Percentiles rank a stretch among this genome's conserved stretches.
Evolutionary conservation across 2,113 vertebrate species (phyloP).

Genomic region (Scatophagus argus): DNA sequence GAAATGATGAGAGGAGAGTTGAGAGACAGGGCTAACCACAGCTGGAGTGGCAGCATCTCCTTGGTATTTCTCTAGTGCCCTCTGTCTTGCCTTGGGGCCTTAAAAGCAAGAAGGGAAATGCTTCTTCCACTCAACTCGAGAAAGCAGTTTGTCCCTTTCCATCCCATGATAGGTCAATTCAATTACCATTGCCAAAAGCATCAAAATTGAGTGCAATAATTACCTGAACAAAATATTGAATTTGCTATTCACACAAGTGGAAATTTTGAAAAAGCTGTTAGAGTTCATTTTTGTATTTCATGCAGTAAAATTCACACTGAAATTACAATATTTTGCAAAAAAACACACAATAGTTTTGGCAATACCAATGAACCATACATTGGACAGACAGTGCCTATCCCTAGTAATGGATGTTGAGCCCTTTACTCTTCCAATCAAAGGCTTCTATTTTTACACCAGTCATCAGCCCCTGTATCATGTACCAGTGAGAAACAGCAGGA

Average conservation of each 20-base stretch:
- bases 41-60: slow-evolving; percentile 9
- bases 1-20: slow-evolving; percentile 16
- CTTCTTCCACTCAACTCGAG: slow-evolving; percentile 16
- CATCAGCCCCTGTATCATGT: neutral
- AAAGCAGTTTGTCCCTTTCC: slow-evolving; percentile 28
- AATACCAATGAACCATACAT: neutral
- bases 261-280: neutral
- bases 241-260: neutral
- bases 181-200: slow-evolving; percentile 16
- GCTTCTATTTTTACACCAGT: neutral
- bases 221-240: slow-evolving; percentile 12
- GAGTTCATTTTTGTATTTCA: neutral
- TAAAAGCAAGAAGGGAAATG: slow-evolving; percentile 40
- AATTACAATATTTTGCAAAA: neutral
- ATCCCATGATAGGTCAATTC: slow-evolving; percentile 23
- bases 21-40: slow-evolving; percentile 5
- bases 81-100: slow-evolving; percentile 16
- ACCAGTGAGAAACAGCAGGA: neutral
- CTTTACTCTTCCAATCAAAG: neutral
- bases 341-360: neutral
- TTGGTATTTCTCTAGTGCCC: slow-evolving; percentile 31
- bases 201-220: neutral
- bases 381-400: no score
- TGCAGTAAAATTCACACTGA: neutral
- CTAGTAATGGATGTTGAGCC: neutral